phyloP scores from a whole-genome alignment of 1,140 invertebrate genomes.

The Odontomachus brunneus region DNA sequence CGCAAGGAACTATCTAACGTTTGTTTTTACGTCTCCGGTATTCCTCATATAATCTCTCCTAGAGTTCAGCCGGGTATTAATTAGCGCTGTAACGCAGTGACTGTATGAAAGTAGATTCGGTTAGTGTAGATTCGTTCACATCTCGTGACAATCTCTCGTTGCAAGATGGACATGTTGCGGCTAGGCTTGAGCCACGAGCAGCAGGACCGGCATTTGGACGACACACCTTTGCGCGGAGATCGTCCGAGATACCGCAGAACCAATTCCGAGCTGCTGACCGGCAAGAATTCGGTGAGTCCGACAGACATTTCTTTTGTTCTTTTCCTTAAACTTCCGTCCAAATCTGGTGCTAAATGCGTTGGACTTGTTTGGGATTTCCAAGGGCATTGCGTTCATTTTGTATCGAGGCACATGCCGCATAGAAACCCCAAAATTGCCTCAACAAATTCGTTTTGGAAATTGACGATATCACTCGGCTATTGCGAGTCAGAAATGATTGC shows the following conservation, averaged over 20 bases:
- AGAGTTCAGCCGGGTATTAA: too few species aligned
- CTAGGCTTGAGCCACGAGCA: neutral
- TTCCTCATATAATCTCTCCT: too few species aligned
- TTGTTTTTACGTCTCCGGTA: too few species aligned
- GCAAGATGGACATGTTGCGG: conserved; percentile 4
- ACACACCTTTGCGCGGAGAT: conserved; percentile 32
- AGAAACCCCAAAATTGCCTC: conserved; percentile 85
- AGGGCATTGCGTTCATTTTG: conserved; percentile 83
- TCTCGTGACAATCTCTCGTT: neutral
- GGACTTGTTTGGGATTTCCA: conserved; percentile 85
- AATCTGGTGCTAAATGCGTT: conserved; percentile 76
- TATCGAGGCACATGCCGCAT: conserved; percentile 85
- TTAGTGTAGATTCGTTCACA: conserved; percentile 1
- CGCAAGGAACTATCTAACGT: too few species aligned
- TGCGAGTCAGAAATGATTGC: neutral
- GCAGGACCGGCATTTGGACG: neutral
- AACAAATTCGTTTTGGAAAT: conserved; percentile 73
- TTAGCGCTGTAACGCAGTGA: too few species aligned
- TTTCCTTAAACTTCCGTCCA: neutral
- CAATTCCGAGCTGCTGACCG: neutral
- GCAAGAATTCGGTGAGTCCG: conserved; percentile 19
- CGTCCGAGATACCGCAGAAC: conserved; percentile 12
- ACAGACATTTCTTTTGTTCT: neutral
- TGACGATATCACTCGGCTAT: neutral
- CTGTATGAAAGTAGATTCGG: too few species aligned